Evolutionary conservation across 2,113 vertebrate genomes (phyloP).

Genomic region (Panthera uncia): DNA sequence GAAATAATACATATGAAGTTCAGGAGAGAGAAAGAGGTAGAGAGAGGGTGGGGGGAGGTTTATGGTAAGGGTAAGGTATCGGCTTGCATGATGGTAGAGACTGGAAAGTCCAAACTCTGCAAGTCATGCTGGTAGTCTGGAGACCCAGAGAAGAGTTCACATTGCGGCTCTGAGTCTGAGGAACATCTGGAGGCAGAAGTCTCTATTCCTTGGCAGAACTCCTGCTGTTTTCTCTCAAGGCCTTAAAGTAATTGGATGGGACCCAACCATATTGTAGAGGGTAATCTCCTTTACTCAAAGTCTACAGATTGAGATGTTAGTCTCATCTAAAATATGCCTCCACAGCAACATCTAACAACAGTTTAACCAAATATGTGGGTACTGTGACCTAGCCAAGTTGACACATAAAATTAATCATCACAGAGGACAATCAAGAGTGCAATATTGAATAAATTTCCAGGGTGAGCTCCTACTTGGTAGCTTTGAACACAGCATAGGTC

Average conservation of each 20-base stretch:
- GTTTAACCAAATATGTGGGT: not conserved
- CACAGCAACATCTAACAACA: not conserved
- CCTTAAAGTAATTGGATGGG: not conserved
- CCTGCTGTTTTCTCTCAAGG: not conserved
- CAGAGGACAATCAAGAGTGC: not conserved
- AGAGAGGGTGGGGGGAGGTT: not conserved
- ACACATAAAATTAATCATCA: not conserved
- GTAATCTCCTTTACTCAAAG: not conserved
- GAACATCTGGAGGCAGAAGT: not conserved
- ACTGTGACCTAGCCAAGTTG: not conserved
- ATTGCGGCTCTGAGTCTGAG: not conserved
- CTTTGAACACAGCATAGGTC: not conserved
- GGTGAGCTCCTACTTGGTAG: not conserved
- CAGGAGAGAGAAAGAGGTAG: not conserved
- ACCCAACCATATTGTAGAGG: not conserved
- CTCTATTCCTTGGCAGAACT: not conserved
- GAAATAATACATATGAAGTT: not conserved
- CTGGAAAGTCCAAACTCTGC: not conserved
- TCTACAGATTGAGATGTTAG: not conserved
- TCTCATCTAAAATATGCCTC: not conserved
- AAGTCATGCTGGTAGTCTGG: not conserved
- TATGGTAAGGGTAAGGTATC: not conserved
- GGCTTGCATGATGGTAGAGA: not conserved
- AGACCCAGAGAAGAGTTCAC: not conserved
- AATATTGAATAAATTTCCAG: not conserved